phyloP scores from a whole-genome alignment of 2,888 invertebrate genomes.

The Dendrolimus houi region DNA sequence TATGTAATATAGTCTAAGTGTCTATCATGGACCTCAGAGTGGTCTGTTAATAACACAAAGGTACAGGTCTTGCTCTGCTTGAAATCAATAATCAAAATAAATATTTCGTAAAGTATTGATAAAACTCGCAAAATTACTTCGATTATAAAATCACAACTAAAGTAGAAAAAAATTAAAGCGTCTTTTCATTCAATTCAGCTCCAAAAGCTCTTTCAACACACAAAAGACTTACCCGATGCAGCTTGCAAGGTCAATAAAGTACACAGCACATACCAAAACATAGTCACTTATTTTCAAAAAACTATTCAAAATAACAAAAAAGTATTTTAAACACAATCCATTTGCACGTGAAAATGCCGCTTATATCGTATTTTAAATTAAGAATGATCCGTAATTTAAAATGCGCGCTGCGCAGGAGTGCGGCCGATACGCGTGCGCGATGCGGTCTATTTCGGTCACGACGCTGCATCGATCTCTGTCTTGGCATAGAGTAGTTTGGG shows the following conservation, averaged over 20 bases:
- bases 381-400: constrained; percentile 33
- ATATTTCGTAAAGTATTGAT: too few species aligned
- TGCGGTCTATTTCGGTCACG: constrained; percentile 63
- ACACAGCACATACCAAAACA: background rate
- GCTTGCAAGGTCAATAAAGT: background rate
- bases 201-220: too few species aligned
- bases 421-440: constrained; percentile 37
- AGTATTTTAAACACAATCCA: background rate
- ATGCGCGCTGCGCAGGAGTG: constrained; percentile 45
- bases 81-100: too few species aligned
- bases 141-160: too few species aligned
- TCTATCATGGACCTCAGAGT: too few species aligned
- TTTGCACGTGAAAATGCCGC: background rate
- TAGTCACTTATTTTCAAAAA: background rate
- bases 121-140: too few species aligned
- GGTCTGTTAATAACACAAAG: too few species aligned
- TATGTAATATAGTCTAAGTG: too few species aligned
- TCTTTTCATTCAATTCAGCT: too few species aligned
- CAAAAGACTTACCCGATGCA: background rate
- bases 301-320: background rate
- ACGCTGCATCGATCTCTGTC: constrained; percentile 51
- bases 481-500: constrained; percentile 40
- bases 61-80: too few species aligned
- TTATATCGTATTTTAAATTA: constrained; percentile 23
- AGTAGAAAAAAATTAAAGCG: too few species aligned